phyloP scores from a whole-genome alignment of 2,797 vertebrate species.

The Alfaro cultratus region DNA sequence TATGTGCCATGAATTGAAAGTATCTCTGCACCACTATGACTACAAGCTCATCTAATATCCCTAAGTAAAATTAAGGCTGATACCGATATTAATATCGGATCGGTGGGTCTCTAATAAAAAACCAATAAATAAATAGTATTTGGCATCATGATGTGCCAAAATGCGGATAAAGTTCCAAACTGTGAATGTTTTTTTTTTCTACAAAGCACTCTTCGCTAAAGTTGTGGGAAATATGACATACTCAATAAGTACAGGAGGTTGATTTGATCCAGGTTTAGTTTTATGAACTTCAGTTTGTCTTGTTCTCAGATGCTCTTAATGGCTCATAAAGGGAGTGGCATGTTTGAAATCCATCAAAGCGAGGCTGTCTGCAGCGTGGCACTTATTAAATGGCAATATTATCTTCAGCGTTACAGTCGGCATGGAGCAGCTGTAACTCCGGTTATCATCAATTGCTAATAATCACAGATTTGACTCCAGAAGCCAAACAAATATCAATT shows the following conservation, averaged over 20 bases:
- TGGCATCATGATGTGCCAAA: background rate
- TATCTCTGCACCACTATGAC: conserved; percentile 16
- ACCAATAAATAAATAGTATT: background rate
- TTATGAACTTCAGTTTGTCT: conserved; percentile 39
- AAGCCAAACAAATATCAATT: conserved; percentile 71
- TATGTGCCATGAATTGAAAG: conserved; percentile 35
- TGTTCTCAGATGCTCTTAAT: conserved; percentile 34
- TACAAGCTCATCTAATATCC: background rate
- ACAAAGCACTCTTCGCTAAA: background rate
- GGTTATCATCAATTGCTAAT: conserved; percentile 63
- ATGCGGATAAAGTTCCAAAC: background rate
- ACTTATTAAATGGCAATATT: conserved; percentile 69
- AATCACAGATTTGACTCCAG: conserved; percentile 57
- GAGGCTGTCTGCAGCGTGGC: conserved; percentile 50
- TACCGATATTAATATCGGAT: no score
- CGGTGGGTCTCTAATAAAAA: background rate
- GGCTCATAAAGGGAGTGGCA: conserved; percentile 39
- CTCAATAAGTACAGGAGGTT: conserved; percentile 31
- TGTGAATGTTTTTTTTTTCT: background rate
- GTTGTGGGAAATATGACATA: conserved; percentile 26
- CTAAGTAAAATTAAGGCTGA: background rate
- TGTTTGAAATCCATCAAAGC: conserved; percentile 52
- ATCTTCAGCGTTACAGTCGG: conserved; percentile 56
- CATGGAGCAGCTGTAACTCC: conserved; percentile 30
- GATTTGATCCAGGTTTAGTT: conserved; percentile 26